These are phyloP conservation scores for Anguilla japonica DNA, from an alignment of 2,113 vertebrate genomes.

Conservation along the genomic window DNA sequence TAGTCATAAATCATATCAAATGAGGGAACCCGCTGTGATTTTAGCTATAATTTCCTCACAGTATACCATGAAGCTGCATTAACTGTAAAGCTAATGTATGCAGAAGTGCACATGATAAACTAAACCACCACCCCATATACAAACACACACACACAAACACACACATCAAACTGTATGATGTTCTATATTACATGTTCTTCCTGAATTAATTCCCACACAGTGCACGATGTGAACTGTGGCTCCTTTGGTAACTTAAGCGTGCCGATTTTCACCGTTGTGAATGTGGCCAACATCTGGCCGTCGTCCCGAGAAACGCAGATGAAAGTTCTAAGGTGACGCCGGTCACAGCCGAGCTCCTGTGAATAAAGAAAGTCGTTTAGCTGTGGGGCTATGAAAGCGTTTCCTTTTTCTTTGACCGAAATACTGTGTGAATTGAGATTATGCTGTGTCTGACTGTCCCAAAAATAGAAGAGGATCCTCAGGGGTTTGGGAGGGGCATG, in stretches of 20 bases:
- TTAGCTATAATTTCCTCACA: not conserved
- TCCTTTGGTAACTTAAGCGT: conserved; percentile 43
- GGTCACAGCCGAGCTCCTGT: conserved; percentile 60
- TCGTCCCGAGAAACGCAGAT: conserved; percentile 51
- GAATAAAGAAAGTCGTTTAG: conserved; percentile 63
- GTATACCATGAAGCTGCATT: not conserved
- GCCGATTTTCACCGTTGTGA: conserved; percentile 60
- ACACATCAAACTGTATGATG: conserved; percentile 25
- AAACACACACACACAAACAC: conserved; percentile 19
- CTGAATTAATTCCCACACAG: not conserved
- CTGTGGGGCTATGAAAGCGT: not conserved
- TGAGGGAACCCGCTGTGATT: not conserved
- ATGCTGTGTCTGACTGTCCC: conserved; percentile 33
- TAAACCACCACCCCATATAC: not conserved
- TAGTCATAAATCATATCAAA: not conserved
- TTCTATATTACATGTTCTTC: not conserved
- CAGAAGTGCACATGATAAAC: not conserved
- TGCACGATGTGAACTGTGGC: conserved; percentile 12
- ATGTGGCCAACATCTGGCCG: conserved; percentile 68
- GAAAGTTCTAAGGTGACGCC: conserved; percentile 61
- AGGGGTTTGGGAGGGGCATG: not conserved
- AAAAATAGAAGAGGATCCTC: conserved; percentile 26
- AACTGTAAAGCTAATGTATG: not conserved
- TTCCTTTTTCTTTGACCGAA: conserved; percentile 36
- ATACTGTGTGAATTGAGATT: conserved; percentile 55